Percentiles rank a stretch among this genome's conserved stretches.
phyloP scores from a whole-genome alignment of 2,797 vertebrate genomes.

The Sarcoramphus papa region DNA sequence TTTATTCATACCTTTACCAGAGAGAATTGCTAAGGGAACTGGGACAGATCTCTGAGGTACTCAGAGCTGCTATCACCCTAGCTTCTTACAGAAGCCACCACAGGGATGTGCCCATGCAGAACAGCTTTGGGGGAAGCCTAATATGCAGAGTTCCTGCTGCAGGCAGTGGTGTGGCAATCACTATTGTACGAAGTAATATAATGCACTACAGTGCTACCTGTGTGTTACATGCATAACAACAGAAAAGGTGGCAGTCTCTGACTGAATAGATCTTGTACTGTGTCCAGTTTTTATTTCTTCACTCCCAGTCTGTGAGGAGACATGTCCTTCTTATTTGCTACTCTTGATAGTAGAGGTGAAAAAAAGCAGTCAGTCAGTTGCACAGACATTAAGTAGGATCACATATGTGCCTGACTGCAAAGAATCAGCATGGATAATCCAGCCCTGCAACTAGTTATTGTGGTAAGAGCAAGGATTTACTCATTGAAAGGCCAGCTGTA shows the following conservation, averaged over 20 bases:
- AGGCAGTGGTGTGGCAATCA: not conserved
- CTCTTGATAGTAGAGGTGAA: not conserved
- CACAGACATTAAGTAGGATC: not conserved
- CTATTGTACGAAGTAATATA: not conserved
- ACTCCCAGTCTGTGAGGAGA: not conserved
- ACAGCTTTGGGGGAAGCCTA: not conserved
- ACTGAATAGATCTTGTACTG: not conserved
- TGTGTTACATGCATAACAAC: not conserved
- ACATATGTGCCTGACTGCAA: not conserved
- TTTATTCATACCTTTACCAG: not conserved
- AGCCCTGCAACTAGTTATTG: not conserved
- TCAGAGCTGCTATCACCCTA: accelerated
- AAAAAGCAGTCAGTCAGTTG: not conserved
- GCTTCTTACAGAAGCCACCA: not conserved
- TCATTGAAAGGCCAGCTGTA: not conserved
- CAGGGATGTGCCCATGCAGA: not conserved
- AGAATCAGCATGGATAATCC: not conserved
- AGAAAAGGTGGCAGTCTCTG: not conserved
- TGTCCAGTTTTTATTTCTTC: not conserved
- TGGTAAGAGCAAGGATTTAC: not conserved
- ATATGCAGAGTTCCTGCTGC: not conserved
- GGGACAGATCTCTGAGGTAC: not conserved
- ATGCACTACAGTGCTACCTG: not conserved
- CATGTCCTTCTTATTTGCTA: not conserved
- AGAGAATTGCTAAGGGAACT: not conserved